Percentiles rank a stretch among this genome's conserved stretches.
Conservation (phyloP, 1,140 invertebrate species). For the Probaryconus sp. region DNA sequence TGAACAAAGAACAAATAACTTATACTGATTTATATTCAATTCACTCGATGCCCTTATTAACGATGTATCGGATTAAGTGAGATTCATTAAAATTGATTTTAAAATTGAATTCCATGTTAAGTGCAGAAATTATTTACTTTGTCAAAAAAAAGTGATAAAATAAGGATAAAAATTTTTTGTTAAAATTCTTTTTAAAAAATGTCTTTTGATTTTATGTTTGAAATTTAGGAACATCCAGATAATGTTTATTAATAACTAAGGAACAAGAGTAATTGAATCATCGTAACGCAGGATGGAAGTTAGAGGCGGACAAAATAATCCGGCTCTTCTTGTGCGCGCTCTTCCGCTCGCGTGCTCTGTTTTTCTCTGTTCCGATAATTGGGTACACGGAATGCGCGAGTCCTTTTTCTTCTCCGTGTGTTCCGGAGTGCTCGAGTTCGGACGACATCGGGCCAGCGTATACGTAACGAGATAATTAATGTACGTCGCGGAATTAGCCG, state of each 20-base stretch:
- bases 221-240: too few species aligned
- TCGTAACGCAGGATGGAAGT: conserved; percentile 45
- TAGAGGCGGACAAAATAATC: conserved; percentile 56
- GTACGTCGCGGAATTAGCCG: conserved; percentile 71
- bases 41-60: too few species aligned
- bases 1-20: conserved; percentile 57
- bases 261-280: conserved; percentile 55
- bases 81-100: too few species aligned
- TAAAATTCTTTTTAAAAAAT: too few species aligned
- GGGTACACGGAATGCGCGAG: conserved; percentile 71
- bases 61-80: too few species aligned
- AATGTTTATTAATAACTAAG: conserved; percentile 30
- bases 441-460: conserved; percentile 59
- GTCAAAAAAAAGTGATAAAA: too few species aligned
- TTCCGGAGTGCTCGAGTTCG: conserved; percentile 51
- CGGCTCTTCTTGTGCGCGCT: conserved; percentile 55
- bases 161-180: too few species aligned
- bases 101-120: too few species aligned
- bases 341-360: conserved; percentile 59
- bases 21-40: conserved; percentile 24
- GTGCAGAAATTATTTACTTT: too few species aligned
- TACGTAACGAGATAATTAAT: conserved; percentile 75
- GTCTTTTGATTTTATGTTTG: too few species aligned
- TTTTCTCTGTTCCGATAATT: conserved; percentile 72
- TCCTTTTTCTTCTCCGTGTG: conserved; percentile 64